Evolutionary conservation across 37 sponge, comb jelly and placozoan species (phyloP), one percentile per base, ranked within the genome.

Genomic region (Eunapius fragilis): DNA sequence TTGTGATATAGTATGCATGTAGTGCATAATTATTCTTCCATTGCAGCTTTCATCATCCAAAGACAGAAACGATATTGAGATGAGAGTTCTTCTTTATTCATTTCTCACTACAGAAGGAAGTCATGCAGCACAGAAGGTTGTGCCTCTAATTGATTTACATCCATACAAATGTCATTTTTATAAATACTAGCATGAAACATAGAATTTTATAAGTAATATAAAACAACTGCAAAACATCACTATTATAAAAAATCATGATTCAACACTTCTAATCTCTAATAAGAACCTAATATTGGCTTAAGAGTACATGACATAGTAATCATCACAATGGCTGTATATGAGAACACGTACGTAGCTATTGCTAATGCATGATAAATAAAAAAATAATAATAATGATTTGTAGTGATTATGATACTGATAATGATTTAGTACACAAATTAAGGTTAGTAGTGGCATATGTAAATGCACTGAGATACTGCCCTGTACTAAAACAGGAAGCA

Each of bases 71-170:
- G 80, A 84, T 68, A 47, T 26, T 13, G 47, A 84, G 28, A 89
- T 84, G 80, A 89, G 81, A 70, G 34, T 35, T 25, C 68, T 85
- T 30, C 37, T 89, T 69, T 85, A 89, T 75, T 74, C 85, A 69
- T 41, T 89, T 38, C 85, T 89, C 26, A 70, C 69, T 38, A 24
- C 75, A 50, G 85, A 89, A 37, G 90, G 90, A 67, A 35, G 70
- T 34, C n/a, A 26, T 14, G 28, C 24, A 25, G 36, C 85, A 35
- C 90, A 89, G 48, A 74, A 80, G 90, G 90, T 89, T 67, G n/a
- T 58, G 58, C 58, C 58, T 58, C 22, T 19, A 58, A 58, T 58
- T 58, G 58, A 58, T 58, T 58, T 58, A 58, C 58, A 58, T 58
- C 58, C 58, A 58, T 58, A 58, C 58, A 58, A 58, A 58, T 58